These are phyloP conservation scores for Geotrupes spiniger DNA, from an alignment of 2,888 invertebrate species.

Conservation along the genomic window DNA sequence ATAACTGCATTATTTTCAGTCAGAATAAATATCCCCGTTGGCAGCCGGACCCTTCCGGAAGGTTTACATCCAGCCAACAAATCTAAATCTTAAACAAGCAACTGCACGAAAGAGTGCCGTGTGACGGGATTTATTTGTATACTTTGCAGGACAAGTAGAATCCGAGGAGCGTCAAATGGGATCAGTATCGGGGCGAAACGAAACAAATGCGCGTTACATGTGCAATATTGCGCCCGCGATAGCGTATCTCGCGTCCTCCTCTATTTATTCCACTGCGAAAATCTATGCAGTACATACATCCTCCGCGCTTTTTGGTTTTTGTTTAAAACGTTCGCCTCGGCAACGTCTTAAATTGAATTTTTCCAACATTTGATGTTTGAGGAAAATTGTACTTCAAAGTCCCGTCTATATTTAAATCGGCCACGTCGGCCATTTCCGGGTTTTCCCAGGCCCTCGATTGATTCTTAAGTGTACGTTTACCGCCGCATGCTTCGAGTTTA, in stretches of 20 bases:
- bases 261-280: conserved; percentile 23
- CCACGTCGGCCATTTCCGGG: conserved; percentile 5
- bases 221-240: conserved; percentile 20
- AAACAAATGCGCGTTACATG: conserved; percentile 25
- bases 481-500: too few relatives aligned
- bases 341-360: conserved; percentile 18
- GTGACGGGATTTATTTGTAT: conserved; percentile 25
- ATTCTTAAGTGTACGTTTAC: too few relatives aligned
- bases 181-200: conserved; percentile 22
- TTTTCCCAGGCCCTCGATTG: neutral
- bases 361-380: conserved; percentile 14
- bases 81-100: conserved; percentile 13
- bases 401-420: conserved; percentile 16
- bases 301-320: conserved; percentile 4
- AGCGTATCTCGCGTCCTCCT: conserved; percentile 18
- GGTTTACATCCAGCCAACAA: conserved; percentile 6
- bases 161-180: conserved; percentile 23
- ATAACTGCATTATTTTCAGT: too few relatives aligned
- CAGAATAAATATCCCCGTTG: too few relatives aligned
- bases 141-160: conserved; percentile 23
- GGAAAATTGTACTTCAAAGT: conserved; percentile 17
- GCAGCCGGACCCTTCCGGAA: too few relatives aligned
- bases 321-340: conserved; percentile 7
- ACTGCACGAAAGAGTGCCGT: conserved; percentile 7
- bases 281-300: conserved; percentile 16